Percentiles rank a stretch among this genome's conserved stretches.
These are phyloP conservation scores for Hirundichthys speculiger DNA, from an alignment of 2,113 vertebrate genomes.

Conservation along the genomic window DNA sequence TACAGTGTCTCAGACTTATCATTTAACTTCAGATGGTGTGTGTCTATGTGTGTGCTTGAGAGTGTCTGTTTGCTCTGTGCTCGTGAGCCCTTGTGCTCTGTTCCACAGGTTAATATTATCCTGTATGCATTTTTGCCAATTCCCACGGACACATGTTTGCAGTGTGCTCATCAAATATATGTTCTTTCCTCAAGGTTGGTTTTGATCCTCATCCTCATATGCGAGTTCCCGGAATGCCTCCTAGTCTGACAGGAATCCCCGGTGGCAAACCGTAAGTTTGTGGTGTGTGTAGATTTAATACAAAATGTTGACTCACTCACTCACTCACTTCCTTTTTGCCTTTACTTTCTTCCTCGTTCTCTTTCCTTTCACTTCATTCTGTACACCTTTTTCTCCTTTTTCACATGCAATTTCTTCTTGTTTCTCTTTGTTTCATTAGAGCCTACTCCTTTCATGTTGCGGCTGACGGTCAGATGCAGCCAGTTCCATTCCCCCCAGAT, in stretches of 20 bases:
- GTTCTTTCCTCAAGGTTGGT: conserved; percentile 83
- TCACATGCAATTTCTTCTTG: background rate
- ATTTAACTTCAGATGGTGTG: conserved; percentile 37
- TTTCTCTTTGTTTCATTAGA: conserved; percentile 61
- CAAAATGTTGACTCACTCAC: no score
- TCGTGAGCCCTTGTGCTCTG: conserved; percentile 52
- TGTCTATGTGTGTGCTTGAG: conserved; percentile 40
- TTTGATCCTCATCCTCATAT: conserved; percentile 95
- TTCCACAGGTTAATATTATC: conserved; percentile 52
- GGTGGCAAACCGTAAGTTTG: conserved; percentile 94
- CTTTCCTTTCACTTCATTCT: background rate
- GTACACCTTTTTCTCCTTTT: background rate
- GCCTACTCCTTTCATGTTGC: conserved; percentile 97
- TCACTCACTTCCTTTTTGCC: background rate
- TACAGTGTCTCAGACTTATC: conserved; percentile 55
- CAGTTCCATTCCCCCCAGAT: conserved; percentile 94
- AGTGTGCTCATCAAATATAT: conserved; percentile 40
- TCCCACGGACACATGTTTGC: conserved; percentile 38
- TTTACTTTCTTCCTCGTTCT: background rate
- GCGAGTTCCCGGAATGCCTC: conserved; percentile 90
- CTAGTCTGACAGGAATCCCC: conserved; percentile 91
- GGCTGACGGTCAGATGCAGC: conserved; percentile 96
- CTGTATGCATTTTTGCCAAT: conserved; percentile 33
- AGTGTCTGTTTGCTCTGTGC: conserved; percentile 57
- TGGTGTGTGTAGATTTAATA: conserved; percentile 1